Percentiles rank a stretch among this genome's conserved stretches.
Conservation (phyloP, 1,140 invertebrate genomes). For the Zaprionus taronus region DNA sequence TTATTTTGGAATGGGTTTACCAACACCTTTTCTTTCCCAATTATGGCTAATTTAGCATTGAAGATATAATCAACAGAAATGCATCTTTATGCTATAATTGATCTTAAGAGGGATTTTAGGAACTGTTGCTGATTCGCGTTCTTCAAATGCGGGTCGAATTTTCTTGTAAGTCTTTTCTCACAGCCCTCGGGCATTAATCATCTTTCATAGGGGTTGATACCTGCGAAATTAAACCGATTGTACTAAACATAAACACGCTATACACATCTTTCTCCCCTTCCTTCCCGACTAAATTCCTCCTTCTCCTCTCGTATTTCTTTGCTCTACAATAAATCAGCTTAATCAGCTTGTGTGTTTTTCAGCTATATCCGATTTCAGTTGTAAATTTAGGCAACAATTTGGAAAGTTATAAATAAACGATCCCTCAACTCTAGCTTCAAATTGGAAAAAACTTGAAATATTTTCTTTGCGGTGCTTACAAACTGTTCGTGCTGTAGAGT, state of each 20-base stretch:
- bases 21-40: slow-evolving; percentile 31
- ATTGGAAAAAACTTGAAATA: slow-evolving; percentile 8
- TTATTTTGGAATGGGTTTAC: slow-evolving; percentile 13
- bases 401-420: neutral
- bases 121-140: neutral
- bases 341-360: slow-evolving; percentile 4
- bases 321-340: neutral
- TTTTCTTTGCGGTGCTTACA: slow-evolving; percentile 7
- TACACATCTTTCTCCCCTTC: neutral
- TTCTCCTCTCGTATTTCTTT: neutral
- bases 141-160: neutral
- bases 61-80: slow-evolving; percentile 5
- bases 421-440: neutral
- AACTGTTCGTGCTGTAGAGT: slow-evolving; percentile 8
- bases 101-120: neutral
- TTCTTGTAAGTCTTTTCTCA: neutral
- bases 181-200: slow-evolving; percentile 1
- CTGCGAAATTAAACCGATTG: neutral
- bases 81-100: neutral
- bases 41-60: slow-evolving; percentile 3
- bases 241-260: neutral
- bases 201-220: neutral
- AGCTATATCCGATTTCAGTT: slow-evolving; percentile 3
- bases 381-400: neutral
- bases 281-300: neutral